phyloP scores from a whole-genome alignment of 2,888 invertebrate species.

The Drosophila demipolita region DNA sequence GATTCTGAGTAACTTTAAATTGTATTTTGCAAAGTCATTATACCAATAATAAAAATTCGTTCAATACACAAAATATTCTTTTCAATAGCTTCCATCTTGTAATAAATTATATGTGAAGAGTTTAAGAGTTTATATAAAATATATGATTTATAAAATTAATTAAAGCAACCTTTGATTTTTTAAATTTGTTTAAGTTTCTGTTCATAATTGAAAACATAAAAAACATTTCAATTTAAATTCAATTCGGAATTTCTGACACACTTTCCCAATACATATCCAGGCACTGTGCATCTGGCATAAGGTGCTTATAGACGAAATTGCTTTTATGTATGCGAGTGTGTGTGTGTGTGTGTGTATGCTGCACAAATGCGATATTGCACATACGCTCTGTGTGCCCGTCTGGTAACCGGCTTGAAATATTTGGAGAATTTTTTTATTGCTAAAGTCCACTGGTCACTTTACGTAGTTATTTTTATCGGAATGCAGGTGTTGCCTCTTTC shows the following conservation, averaged over 20 bases:
- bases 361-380: slow-evolving; percentile 46
- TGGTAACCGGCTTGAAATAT: slow-evolving; percentile 64
- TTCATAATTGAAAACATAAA: background rate
- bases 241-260: slow-evolving; percentile 18
- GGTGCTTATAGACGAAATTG: slow-evolving; percentile 71
- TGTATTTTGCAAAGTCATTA: background rate
- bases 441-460: slow-evolving; percentile 58
- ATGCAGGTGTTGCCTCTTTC: slow-evolving; percentile 62
- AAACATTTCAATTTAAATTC: background rate
- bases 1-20: background rate
- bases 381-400: slow-evolving; percentile 56
- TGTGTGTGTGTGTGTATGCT: slow-evolving; percentile 18
- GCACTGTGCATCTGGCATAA: slow-evolving; percentile 54
- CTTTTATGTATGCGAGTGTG: slow-evolving; percentile 30
- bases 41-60: background rate
- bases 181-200: background rate
- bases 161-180: background rate
- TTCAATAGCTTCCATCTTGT: background rate
- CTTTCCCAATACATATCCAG: slow-evolving; percentile 19
- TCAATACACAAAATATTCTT: background rate
- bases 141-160: background rate
- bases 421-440: slow-evolving; percentile 75
- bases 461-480: slow-evolving; percentile 26
- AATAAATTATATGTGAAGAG: background rate
- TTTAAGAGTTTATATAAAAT: background rate